These are phyloP conservation scores for Asteroscopus sphinx DNA, from an alignment of 2,888 invertebrate species.

Conservation along the genomic window DNA sequence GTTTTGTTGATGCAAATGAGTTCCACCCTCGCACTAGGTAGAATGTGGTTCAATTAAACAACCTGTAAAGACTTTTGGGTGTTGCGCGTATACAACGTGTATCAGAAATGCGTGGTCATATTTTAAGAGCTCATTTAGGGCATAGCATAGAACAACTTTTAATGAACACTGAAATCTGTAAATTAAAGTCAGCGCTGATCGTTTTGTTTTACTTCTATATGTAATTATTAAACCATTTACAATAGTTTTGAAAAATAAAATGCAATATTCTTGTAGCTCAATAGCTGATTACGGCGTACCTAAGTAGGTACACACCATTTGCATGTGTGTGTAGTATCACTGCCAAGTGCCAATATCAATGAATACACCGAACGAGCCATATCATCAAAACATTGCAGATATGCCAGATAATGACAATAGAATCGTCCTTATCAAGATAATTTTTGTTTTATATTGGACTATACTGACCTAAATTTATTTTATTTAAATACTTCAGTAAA, in stretches of 20 bases:
- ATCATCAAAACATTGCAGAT: slow-evolving; percentile 31
- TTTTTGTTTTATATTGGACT: slow-evolving; percentile 6
- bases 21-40: slow-evolving; percentile 37
- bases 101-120: too few species aligned
- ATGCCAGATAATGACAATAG: slow-evolving; percentile 15
- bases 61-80: slow-evolving; percentile 12
- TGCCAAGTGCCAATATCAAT: neutral
- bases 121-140: too few species aligned
- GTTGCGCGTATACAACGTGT: slow-evolving; percentile 33
- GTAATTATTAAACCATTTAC: too few species aligned
- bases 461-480: slow-evolving; percentile 20
- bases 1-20: slow-evolving; percentile 40
- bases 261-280: neutral
- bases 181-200: slow-evolving; percentile 11
- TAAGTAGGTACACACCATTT: too few species aligned
- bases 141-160: too few species aligned
- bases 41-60: slow-evolving; percentile 38
- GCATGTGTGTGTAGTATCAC: too few species aligned
- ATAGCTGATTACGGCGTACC: neutral
- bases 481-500: neutral
- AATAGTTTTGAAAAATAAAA: too few species aligned
- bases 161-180: slow-evolving; percentile 29
- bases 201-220: too few species aligned
- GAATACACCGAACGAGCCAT: slow-evolving; percentile 7
- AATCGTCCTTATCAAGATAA: slow-evolving; percentile 15